A percentile compares a stretch with the other conserved stretches of the same genome.
Evolutionary conservation across 2,113 vertebrate genomes (phyloP).

Genomic region (Prionailurus bengalensis): DNA sequence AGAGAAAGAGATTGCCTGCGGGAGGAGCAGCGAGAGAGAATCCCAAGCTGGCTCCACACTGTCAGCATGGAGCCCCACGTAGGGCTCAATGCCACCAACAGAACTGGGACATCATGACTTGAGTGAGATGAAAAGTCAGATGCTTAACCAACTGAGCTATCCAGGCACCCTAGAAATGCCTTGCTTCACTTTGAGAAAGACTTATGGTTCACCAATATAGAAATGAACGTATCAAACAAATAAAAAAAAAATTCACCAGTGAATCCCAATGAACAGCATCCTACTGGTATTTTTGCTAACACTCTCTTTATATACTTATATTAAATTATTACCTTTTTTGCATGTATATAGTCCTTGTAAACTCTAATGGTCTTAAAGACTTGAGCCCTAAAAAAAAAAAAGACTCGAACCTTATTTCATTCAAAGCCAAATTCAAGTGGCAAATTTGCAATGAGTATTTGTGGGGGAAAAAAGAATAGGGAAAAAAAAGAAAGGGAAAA

Average conservation of each 20-base stretch:
- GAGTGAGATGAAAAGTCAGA: no score
- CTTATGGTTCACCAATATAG: conserved; percentile 57
- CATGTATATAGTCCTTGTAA: neutral
- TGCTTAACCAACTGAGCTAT: no score
- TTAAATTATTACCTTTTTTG: neutral
- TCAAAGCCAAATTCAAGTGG: neutral
- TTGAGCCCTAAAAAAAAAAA: neutral
- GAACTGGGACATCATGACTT: no score
- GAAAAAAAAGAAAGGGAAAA: neutral
- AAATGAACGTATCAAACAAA: conserved; percentile 54
- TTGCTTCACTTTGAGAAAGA: conserved; percentile 71
- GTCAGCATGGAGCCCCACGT: no score
- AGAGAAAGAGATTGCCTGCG: no score
- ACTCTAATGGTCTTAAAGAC: neutral
- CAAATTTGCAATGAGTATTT: conserved; percentile 14
- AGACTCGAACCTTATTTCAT: neutral
- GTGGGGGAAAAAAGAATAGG: neutral
- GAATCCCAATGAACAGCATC: neutral
- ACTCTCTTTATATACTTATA: neutral
- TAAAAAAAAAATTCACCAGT: conserved; percentile 22
- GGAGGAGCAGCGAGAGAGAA: no score
- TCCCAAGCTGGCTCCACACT: no score
- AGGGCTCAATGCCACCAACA: no score
- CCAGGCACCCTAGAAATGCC: neutral
- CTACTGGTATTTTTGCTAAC: neutral